Conservation (phyloP, 2,888 invertebrate species). For the Thecophora atra region DNA sequence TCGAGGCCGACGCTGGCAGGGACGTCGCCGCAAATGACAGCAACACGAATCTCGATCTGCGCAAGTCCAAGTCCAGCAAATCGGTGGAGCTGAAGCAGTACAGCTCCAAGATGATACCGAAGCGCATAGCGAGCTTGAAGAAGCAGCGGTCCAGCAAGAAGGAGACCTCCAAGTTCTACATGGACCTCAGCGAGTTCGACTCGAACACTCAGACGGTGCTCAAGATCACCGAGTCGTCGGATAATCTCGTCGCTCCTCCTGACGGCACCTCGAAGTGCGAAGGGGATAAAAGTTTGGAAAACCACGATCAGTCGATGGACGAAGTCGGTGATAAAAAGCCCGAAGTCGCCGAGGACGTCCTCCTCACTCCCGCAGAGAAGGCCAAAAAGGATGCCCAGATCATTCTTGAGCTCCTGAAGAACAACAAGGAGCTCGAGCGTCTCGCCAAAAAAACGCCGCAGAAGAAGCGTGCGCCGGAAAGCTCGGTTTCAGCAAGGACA, state of each 20-base stretch:
- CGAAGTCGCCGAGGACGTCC: constrained; percentile 15
- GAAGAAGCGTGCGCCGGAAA: constrained; percentile 63
- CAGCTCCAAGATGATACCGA: constrained; percentile 75
- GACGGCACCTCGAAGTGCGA: constrained; percentile 33
- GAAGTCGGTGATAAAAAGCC: constrained; percentile 10
- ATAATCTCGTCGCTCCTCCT: constrained; percentile 64
- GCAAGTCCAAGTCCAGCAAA: constrained; percentile 60
- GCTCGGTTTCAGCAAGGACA: constrained; percentile 44
- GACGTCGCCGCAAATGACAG: constrained; percentile 50
- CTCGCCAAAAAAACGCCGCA: constrained; percentile 80
- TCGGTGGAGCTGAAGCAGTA: constrained; percentile 71
- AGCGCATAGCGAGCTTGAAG: constrained; percentile 76
- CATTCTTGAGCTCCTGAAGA: constrained; percentile 83
- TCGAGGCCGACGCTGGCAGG: constrained; percentile 52
- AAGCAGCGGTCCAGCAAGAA: constrained; percentile 73
- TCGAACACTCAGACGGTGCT: constrained; percentile 62
- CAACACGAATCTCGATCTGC: constrained; percentile 54
- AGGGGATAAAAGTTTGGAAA: constrained; percentile 33
- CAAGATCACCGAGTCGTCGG: constrained; percentile 74
- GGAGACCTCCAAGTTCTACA: constrained; percentile 75
- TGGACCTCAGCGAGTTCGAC: constrained; percentile 71
- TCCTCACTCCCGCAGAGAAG: constrained; percentile 69
- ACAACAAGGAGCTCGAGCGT: constrained; percentile 83
- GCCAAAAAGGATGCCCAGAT: constrained; percentile 72
- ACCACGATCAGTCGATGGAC: background rate